These are phyloP conservation scores for Cardiocondyla obscurior DNA, from an alignment of 1,140 invertebrate genomes.

Conservation along the genomic window DNA sequence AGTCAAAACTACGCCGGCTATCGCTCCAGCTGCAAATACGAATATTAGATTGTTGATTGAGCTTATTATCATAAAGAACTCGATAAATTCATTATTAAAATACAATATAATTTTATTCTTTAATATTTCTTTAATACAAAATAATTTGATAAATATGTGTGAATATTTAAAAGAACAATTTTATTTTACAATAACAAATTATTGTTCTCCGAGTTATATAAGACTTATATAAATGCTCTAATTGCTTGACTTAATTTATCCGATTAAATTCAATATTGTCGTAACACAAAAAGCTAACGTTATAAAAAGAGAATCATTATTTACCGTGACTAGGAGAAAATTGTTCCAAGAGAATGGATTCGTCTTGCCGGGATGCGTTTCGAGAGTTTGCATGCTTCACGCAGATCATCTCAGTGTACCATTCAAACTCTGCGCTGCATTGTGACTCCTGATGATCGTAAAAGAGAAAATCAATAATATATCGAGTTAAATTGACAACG, in stretches of 20 bases:
- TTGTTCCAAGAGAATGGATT: not conserved
- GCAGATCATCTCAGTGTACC: conserved; percentile 69
- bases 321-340: conserved; percentile 56
- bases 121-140: not conserved
- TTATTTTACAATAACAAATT: not conserved
- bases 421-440: conserved; percentile 68
- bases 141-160: not conserved
- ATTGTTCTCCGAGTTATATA: not conserved
- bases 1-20: conserved; percentile 35
- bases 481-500: not conserved
- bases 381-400: conserved; percentile 21
- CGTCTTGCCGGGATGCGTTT: not conserved
- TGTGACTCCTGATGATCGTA: conserved; percentile 48
- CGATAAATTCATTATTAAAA: not conserved
- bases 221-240: not conserved
- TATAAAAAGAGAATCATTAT: not conserved
- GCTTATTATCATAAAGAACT: not conserved
- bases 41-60: too few relatives aligned
- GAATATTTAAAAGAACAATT: not conserved
- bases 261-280: not conserved
- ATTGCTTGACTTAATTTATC: not conserved
- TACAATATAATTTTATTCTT: not conserved
- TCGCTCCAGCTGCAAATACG: conserved; percentile 58
- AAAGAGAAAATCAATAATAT: conserved; percentile 1
- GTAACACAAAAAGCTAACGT: not conserved